A percentile compares a stretch with the other conserved stretches of the same genome.
phyloP scores from a whole-genome alignment of 2,113 vertebrate species.

The Pterocles burchelli region DNA sequence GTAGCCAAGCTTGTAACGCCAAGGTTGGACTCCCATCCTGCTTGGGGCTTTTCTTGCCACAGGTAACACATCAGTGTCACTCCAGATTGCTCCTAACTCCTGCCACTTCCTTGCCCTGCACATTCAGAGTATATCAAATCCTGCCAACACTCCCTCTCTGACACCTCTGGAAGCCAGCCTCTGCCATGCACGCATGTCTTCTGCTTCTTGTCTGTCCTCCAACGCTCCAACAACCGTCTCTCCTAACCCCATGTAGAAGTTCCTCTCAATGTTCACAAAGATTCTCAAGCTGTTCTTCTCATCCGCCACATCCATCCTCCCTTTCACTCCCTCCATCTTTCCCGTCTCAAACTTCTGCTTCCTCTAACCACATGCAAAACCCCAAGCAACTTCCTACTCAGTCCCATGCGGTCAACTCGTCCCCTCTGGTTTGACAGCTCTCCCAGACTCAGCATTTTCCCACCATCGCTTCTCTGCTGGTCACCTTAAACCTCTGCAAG shows the following conservation, averaged over 20 bases:
- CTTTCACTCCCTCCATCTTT: too few species aligned
- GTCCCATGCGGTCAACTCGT: accelerated
- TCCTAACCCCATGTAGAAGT: too few species aligned
- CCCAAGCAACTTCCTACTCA: background rate
- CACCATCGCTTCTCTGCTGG: too few species aligned
- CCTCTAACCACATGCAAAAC: too few species aligned
- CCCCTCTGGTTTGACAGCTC: background rate
- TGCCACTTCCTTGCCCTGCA: background rate
- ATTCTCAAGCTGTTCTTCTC: too few species aligned
- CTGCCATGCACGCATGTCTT: background rate
- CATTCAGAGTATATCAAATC: background rate
- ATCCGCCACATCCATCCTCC: too few species aligned
- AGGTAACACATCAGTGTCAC: background rate
- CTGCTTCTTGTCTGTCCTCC: background rate
- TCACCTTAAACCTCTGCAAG: too few species aligned
- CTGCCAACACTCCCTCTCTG: background rate
- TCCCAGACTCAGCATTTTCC: too few species aligned
- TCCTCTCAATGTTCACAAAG: too few species aligned
- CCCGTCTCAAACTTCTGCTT: too few species aligned
- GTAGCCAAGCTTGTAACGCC: background rate
- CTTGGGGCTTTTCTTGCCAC: background rate
- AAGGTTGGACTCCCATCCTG: background rate
- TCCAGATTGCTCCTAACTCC: background rate
- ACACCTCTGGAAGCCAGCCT: background rate
- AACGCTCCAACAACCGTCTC: background rate